phyloP scores from a whole-genome alignment of 2,113 vertebrate genomes.

The Syrrhaptes paradoxus region DNA sequence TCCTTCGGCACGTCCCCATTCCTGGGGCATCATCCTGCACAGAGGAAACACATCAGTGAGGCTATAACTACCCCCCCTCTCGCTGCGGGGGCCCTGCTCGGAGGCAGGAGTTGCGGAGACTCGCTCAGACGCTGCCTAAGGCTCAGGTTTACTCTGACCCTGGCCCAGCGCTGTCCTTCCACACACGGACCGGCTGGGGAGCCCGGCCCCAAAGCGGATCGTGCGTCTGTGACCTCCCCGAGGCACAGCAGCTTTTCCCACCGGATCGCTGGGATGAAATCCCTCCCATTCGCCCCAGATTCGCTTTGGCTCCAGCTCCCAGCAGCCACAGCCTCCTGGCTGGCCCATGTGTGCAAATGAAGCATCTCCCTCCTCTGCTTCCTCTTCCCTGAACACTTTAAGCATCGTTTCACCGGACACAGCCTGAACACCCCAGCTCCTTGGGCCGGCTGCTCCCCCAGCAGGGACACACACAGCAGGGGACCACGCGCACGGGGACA shows the following conservation, averaged over 20 bases:
- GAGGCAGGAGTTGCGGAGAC: not conserved
- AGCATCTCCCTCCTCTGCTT: not conserved
- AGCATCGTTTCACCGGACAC: not conserved
- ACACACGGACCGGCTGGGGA: fast-evolving
- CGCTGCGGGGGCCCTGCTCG: fast-evolving
- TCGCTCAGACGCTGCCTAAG: not conserved
- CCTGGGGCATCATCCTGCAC: not conserved
- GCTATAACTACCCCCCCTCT: not conserved
- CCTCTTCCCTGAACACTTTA: not conserved
- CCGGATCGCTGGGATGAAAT: not conserved
- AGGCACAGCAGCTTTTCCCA: not conserved
- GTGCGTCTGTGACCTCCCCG: not conserved
- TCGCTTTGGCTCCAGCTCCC: not conserved
- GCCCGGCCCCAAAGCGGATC: not conserved
- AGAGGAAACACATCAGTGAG: not conserved
- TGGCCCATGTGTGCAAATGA: not conserved
- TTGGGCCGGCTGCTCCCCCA: fast-evolving
- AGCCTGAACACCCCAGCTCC: not conserved
- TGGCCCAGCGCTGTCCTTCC: not conserved
- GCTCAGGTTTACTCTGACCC: not conserved
- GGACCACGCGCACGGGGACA: fast-evolving
- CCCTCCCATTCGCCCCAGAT: not conserved
- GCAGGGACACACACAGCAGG: not conserved
- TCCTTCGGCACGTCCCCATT: not conserved
- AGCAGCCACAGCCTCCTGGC: not conserved